phyloP scores from a whole-genome alignment of 1,140 invertebrate species.

The Dendroctonus ponderosae region DNA sequence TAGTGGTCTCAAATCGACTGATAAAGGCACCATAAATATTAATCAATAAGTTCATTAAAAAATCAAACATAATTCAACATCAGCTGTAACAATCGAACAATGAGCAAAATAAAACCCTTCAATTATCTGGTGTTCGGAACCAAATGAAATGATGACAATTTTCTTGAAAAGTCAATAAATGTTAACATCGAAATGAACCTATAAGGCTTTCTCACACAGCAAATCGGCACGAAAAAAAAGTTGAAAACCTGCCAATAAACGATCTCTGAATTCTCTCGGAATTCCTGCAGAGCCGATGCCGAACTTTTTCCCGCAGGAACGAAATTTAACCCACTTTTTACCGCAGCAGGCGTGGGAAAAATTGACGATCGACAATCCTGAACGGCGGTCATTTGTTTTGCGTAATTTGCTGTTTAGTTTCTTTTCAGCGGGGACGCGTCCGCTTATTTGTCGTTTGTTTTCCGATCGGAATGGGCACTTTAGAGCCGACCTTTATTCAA shows the following conservation, averaged over 20 bases:
- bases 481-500: constrained; percentile 10
- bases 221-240: constrained; percentile 6
- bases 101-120: no score
- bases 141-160: no score
- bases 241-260: constrained; percentile 32
- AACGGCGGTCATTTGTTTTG: constrained; percentile 21
- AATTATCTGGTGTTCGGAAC: no score
- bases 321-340: constrained; percentile 33
- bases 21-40: no score
- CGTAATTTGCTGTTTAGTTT: not conserved
- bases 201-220: constrained; percentile 16
- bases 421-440: not conserved
- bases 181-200: constrained; percentile 3
- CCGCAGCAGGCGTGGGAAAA: constrained; percentile 21
- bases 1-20: no score
- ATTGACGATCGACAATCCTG: constrained; percentile 1
- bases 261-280: constrained; percentile 23
- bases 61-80: no score
- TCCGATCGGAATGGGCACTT: not conserved
- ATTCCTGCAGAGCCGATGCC: constrained; percentile 18
- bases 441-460: constrained; percentile 3
- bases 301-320: constrained; percentile 30
- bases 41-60: no score
- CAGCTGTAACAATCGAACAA: no score
- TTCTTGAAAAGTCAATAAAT: no score